Evolutionary conservation across 2,888 invertebrate genomes (phyloP).

Genomic region (Lapara coniferarum): DNA sequence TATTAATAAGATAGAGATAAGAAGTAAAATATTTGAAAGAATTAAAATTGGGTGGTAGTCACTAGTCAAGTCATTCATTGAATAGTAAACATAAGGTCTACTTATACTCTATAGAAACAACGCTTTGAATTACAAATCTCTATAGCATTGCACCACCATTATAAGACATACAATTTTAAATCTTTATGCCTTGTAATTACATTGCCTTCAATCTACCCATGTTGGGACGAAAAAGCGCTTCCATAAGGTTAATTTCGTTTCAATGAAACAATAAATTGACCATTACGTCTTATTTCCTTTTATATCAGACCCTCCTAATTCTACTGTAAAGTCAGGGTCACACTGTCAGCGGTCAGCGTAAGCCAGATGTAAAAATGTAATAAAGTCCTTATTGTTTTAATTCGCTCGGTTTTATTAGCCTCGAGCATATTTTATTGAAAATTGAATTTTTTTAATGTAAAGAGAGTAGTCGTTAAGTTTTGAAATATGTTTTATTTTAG

Average conservation of each 20-base stretch:
- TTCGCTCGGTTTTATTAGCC: conserved; percentile 7
- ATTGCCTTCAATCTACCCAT: too few species aligned
- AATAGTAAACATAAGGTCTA: too few species aligned
- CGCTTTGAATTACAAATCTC: too few species aligned
- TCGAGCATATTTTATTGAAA: conserved; percentile 5
- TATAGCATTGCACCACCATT: too few species aligned
- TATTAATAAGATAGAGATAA: too few species aligned
- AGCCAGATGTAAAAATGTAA: neutral
- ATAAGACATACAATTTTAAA: too few species aligned
- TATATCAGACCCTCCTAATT: conserved; percentile 12
- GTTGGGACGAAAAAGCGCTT: neutral
- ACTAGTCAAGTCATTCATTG: too few species aligned
- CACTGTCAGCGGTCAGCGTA: neutral
- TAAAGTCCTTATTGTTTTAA: conserved; percentile 17
- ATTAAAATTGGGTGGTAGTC: too few species aligned
- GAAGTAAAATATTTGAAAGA: too few species aligned
- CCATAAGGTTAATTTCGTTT: neutral
- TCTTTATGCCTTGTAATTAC: too few species aligned
- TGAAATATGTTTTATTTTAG: conserved; percentile 4
- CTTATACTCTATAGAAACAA: too few species aligned
- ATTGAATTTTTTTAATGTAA: conserved; percentile 8
- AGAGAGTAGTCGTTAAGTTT: conserved; percentile 3
- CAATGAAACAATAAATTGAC: conserved; percentile 10
- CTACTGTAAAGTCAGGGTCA: neutral
- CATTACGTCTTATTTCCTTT: conserved; percentile 12